Percentiles rank a stretch among this genome's conserved stretches.
These are phyloP conservation scores for Scaptomyza hsui DNA, from an alignment of 1,140 invertebrate genomes.

Conservation along the genomic window DNA sequence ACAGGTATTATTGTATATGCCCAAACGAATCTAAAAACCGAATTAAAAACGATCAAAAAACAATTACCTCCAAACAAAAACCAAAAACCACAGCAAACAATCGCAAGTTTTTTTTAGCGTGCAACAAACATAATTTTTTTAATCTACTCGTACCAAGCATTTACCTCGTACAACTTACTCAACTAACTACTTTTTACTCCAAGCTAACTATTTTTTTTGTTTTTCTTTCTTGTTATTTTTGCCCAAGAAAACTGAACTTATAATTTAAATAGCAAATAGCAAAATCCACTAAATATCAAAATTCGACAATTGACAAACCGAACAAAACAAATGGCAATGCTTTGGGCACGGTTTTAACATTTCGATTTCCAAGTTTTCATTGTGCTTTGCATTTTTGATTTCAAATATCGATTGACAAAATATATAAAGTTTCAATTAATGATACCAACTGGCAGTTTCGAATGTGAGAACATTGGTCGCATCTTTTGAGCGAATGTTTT, in stretches of 20 bases:
- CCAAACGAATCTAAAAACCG: conserved; percentile 20
- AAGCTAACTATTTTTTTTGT: conserved; percentile 14
- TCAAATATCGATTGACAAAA: conserved; percentile 8
- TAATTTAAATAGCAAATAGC: conserved; percentile 18
- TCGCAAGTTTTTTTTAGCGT: conserved; percentile 63
- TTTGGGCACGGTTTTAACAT: conserved; percentile 71
- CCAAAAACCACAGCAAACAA: conserved; percentile 37
- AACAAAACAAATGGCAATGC: conserved; percentile 35
- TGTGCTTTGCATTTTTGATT: conserved; percentile 31
- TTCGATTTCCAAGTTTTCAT: conserved; percentile 32
- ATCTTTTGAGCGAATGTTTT: conserved; percentile 49
- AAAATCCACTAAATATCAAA: conserved; percentile 21
- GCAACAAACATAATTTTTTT: conserved; percentile 60
- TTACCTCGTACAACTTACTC: conserved; percentile 38
- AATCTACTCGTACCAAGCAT: conserved; percentile 43
- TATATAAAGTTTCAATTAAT: conserved; percentile 1
- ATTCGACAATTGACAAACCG: conserved; percentile 47
- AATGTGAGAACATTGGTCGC: conserved; percentile 17
- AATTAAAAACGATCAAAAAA: conserved; percentile 12
- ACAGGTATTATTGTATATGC: conserved; percentile 86
- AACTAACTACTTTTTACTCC: conserved; percentile 36
- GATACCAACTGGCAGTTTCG: background rate
- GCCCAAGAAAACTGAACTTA: conserved; percentile 7
- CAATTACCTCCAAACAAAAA: conserved; percentile 9
- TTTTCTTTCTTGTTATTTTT: background rate